Evolutionary conservation across 2,113 vertebrate genomes (phyloP).

Genomic region (Poeciliopsis retropinna): DNA sequence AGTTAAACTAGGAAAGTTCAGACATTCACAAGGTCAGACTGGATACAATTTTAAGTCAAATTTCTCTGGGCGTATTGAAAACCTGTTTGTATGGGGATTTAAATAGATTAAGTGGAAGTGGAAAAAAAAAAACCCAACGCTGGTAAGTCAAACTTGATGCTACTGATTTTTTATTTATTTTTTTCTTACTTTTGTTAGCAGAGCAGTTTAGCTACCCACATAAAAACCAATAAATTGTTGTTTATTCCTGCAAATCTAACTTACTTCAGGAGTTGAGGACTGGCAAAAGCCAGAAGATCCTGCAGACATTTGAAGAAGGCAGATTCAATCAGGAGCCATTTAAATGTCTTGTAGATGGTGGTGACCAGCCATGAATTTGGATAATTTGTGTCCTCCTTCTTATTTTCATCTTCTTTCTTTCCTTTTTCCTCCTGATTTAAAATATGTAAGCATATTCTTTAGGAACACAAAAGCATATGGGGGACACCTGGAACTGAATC

Average conservation of each 20-base stretch:
- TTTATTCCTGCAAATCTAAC: too few species aligned
- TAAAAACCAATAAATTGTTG: neutral
- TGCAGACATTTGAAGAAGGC: conserved; percentile 86
- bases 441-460: neutral
- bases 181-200: neutral
- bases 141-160: neutral
- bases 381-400: conserved; percentile 70
- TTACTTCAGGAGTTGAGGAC: conserved; percentile 93
- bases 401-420: conserved; percentile 68
- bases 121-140: neutral
- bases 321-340: conserved; percentile 75
- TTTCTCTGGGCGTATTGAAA: neutral
- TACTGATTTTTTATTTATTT: too few species aligned
- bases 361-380: conserved; percentile 84
- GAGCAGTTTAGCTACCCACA: too few species aligned
- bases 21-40: neutral
- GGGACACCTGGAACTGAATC: neutral
- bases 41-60: neutral
- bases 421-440: conserved; percentile 83
- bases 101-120: neutral
- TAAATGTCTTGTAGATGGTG: conserved; percentile 81
- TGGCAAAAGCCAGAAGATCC: conserved; percentile 84
- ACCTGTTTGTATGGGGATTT: neutral
- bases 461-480: neutral
- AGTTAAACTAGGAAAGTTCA: neutral